Conservation (phyloP, 2,113 vertebrate species). For the Labrus mixtus region DNA sequence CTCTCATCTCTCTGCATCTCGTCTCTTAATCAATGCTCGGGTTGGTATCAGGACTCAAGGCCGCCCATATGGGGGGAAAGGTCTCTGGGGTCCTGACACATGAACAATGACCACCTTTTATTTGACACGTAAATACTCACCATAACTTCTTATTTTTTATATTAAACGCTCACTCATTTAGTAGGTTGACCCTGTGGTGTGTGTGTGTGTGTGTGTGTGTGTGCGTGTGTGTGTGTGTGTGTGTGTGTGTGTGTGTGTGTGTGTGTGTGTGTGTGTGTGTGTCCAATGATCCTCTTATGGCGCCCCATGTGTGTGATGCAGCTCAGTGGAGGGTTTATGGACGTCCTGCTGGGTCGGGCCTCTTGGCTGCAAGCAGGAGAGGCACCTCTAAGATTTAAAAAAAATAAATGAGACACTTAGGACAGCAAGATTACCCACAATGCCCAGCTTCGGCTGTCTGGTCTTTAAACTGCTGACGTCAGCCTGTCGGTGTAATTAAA, state of each 20-base stretch:
- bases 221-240: not conserved
- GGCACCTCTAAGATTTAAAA: conserved; percentile 21
- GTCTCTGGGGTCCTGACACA: too few relatives aligned
- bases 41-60: too few relatives aligned
- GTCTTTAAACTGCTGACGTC: conserved; percentile 49
- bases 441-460: conserved; percentile 23
- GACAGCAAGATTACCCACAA: conserved; percentile 60
- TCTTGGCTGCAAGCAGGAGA: conserved; percentile 37
- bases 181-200: not conserved
- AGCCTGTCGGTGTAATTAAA: conserved; percentile 33
- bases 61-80: too few relatives aligned
- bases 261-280: conserved; percentile 1
- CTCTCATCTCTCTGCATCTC: not conserved
- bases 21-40: too few relatives aligned
- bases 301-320: not conserved
- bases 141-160: too few relatives aligned
- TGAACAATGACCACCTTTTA: too few relatives aligned
- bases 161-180: too few relatives aligned
- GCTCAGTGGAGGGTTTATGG: conserved; percentile 40
- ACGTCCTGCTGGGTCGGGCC: conserved; percentile 26
- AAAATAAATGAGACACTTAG: conserved; percentile 20
- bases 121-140: too few relatives aligned
- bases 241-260: conserved; percentile 19
- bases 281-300: conserved; percentile 50
- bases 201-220: conserved; percentile 8